These are phyloP conservation scores for Apodemus speciosus DNA, from an alignment of 2,113 vertebrate genomes.

Conservation along the genomic window DNA sequence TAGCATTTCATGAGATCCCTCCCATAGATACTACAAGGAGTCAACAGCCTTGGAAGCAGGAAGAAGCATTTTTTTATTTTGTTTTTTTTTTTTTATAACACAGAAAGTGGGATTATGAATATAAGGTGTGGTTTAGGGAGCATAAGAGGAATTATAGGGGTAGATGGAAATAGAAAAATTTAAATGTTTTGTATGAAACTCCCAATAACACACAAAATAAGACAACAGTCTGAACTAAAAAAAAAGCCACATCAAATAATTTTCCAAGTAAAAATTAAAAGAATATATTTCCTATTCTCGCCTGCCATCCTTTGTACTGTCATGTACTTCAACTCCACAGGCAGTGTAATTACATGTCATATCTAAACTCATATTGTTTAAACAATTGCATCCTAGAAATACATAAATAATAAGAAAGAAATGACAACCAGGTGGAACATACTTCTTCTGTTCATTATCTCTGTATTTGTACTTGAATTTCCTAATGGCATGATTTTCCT, in stretches of 20 bases:
- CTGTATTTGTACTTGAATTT: neutral
- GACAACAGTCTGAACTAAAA: neutral
- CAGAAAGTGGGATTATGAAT: neutral
- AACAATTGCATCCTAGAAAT: neutral
- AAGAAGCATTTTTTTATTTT: neutral
- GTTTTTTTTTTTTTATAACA: neutral
- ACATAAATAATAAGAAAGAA: neutral
- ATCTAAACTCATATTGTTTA: neutral
- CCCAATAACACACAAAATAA: neutral
- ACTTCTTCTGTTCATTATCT: neutral
- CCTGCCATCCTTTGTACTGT: neutral
- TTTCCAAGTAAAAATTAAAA: neutral
- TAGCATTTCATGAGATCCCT: neutral
- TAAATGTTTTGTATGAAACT: neutral
- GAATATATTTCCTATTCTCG: neutral
- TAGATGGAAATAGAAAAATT: neutral
- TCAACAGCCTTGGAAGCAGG: neutral
- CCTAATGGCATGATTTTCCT: neutral
- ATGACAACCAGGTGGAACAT: neutral
- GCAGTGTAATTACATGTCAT: neutral
- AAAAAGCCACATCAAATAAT: neutral
- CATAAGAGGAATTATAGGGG: neutral
- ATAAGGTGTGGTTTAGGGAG: neutral
- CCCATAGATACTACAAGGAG: neutral
- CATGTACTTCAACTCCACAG: neutral